Conservation (phyloP, 2,888 invertebrate genomes). For the Lepas anatifera region DNA sequence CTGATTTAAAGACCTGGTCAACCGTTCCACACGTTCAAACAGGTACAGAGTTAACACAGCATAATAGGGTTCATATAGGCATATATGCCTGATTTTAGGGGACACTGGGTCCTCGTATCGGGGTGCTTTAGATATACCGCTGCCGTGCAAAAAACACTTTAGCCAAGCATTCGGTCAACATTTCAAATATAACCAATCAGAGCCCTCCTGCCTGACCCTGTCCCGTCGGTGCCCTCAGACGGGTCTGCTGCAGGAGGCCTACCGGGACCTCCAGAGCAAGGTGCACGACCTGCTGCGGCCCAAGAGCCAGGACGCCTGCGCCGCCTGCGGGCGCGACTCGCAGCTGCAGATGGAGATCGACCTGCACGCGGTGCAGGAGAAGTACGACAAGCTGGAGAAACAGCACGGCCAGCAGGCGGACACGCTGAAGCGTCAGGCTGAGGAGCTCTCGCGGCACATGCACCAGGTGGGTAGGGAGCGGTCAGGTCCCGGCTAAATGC, state of each 20-base stretch:
- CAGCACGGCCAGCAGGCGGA: background rate
- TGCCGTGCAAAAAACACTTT: too few species aligned
- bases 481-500: too few species aligned
- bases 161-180: too few species aligned
- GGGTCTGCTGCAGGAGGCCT: conserved; percentile 25
- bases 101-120: too few species aligned
- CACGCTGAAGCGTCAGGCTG: background rate
- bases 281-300: conserved; percentile 35
- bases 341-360: conserved; percentile 33
- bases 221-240: conserved; percentile 19
- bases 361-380: conserved; percentile 35
- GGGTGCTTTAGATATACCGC: too few species aligned
- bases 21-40: too few species aligned
- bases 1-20: too few species aligned
- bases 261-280: conserved; percentile 33
- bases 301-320: conserved; percentile 39
- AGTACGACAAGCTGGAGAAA: conserved; percentile 53
- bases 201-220: too few species aligned
- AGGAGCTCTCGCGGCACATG: conserved; percentile 4
- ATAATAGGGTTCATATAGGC: too few species aligned
- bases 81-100: too few species aligned
- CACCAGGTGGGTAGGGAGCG: conserved; percentile 9
- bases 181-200: too few species aligned
- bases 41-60: too few species aligned
- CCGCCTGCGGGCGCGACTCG: conserved; percentile 46